These are phyloP conservation scores for Ferdinandea cuprea DNA, from an alignment of 2,888 invertebrate genomes.

Conservation along the genomic window DNA sequence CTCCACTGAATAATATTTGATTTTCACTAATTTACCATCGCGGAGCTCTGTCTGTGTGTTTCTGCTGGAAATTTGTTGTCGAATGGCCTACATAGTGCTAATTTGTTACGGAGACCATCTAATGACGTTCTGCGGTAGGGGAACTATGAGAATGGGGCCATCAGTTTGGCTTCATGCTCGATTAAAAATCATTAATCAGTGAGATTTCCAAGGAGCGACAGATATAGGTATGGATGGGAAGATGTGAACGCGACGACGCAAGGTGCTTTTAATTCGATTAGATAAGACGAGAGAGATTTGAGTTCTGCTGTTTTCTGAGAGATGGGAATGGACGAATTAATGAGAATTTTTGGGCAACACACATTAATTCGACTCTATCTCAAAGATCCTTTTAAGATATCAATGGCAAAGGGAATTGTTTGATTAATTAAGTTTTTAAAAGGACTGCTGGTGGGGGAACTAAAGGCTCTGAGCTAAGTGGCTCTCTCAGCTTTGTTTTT, in stretches of 20 bases:
- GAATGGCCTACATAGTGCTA: conserved; percentile 63
- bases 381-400: too few species aligned
- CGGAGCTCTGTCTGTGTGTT: not conserved
- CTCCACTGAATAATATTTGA: conserved; percentile 59
- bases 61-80: conserved; percentile 5
- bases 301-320: not conserved
- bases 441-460: too few species aligned
- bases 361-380: too few species aligned
- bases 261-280: not conserved
- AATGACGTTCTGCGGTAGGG: conserved; percentile 46
- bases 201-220: conserved; percentile 5
- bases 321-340: too few species aligned
- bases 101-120: conserved; percentile 67
- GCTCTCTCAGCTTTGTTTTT: too few species aligned
- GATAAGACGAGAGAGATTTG: too few species aligned
- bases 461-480: too few species aligned
- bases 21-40: conserved; percentile 68
- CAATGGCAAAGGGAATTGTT: too few species aligned
- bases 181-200: conserved; percentile 62
- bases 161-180: conserved; percentile 54
- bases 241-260: not conserved
- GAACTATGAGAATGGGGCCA: conserved; percentile 69
- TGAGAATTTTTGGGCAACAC: too few species aligned
- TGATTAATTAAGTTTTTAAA: too few species aligned
- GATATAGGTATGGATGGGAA: not conserved